A percentile compares a stretch with the other conserved stretches of the same genome.
Conservation (phyloP, 2,113 vertebrate genomes). For the Oncorhynchus clarkii region DNA sequence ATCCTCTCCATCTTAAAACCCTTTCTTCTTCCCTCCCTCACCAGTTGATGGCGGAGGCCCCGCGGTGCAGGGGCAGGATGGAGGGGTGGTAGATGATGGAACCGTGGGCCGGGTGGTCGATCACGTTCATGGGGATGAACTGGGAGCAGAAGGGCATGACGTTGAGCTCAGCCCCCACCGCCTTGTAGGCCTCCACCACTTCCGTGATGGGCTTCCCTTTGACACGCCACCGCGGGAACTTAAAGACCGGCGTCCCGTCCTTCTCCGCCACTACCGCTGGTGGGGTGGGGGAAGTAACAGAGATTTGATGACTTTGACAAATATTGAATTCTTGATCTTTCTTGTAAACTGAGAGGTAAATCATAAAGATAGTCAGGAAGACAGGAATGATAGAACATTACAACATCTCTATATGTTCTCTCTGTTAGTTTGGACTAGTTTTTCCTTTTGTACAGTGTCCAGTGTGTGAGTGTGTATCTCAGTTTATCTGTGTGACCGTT, state of each 20-base stretch:
- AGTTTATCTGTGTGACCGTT: too few species aligned
- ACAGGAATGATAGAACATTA: too few species aligned
- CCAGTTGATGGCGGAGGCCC: slow-evolving; percentile 98
- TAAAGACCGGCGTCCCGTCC: slow-evolving; percentile 94
- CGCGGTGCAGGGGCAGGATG: slow-evolving; percentile 91
- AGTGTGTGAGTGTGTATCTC: not conserved
- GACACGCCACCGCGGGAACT: slow-evolving; percentile 89
- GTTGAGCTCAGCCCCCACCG: slow-evolving; percentile 92
- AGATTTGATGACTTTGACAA: not conserved
- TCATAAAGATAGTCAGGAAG: not conserved
- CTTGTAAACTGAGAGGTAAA: not conserved
- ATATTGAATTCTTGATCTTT: not conserved
- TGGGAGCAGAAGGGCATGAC: slow-evolving; percentile 98
- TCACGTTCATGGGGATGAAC: slow-evolving; percentile 97
- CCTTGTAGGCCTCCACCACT: slow-evolving; percentile 85
- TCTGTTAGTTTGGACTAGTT: too few species aligned
- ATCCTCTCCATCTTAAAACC: too few species aligned
- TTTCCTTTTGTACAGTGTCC: not conserved
- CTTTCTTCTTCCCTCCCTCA: slow-evolving; percentile 54
- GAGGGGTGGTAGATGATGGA: slow-evolving; percentile 98
- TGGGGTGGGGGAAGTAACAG: not conserved
- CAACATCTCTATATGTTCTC: too few species aligned
- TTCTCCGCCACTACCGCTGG: slow-evolving; percentile 90
- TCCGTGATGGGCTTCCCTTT: slow-evolving; percentile 89
- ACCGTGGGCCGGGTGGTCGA: slow-evolving; percentile 85